Base-by-base conservation (phyloP, 53 echinoderm and acorn worm species). In the Antedon mediterranea region DNA sequence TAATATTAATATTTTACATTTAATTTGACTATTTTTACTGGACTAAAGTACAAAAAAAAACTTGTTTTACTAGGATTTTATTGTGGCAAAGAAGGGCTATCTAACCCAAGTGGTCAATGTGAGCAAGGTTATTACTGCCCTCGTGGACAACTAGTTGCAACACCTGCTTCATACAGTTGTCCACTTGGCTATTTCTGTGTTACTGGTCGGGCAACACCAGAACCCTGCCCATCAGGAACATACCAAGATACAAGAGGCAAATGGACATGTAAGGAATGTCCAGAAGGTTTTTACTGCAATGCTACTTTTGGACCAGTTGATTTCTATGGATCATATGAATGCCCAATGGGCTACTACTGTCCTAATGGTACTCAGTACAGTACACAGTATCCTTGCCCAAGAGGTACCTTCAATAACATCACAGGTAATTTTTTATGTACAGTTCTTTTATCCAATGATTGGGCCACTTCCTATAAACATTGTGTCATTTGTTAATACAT, bases 291-390 rank as follows among this genome's bases (percentile, higher is more conserved):
- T 82, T 97, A 88, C 74, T 97, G 98, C 32, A 93, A 97, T 27
- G 92, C 98, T 23, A 97, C 98, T 28, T 81, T 89, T 29, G 98
- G 98, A 15, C 98, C 98, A 0, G 98, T 97, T 73, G 98, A 90
- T 26, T 93, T 90, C 88, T 82, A 88, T 72, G 98, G 93, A 0
- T 84, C 85, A 0, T 90, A 97, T 32, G 77, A 88, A 31, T 97
- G 98, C 76, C 98, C 98, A 0, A 74, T 81, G 31, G 92, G 98
- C 27, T 92, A 92, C 78, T 97, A 97, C 77, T 97, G 98, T 81
- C 92, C 88, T 6, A 90, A 88, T 79, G 90, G 98, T 5, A 97
- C 98, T 20, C 85, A 88, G 32, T 97, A 92, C 31, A 93, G 90
- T 0, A 93, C 90, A 81, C 87, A 92, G 77, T 86, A 74, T 34